Conservation (phyloP, 2,797 vertebrate species). For the Pantherophis alleghaniensis region DNA sequence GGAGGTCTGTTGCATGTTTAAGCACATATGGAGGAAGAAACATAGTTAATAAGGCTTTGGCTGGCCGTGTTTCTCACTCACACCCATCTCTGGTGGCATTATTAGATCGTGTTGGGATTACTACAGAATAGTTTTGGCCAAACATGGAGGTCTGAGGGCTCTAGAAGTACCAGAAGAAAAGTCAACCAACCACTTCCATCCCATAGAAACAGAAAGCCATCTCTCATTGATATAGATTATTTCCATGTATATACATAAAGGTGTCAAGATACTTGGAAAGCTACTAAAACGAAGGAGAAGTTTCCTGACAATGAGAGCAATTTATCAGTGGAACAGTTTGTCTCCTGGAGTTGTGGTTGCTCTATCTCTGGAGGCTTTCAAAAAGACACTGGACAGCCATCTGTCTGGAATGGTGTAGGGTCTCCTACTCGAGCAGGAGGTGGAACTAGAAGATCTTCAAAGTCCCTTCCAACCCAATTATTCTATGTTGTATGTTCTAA, state of each 20-base stretch:
- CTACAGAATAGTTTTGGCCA: neutral
- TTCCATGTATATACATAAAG: neutral
- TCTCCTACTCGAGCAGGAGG: neutral
- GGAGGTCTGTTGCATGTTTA: conserved; percentile 28
- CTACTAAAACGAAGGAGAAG: neutral
- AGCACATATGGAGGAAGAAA: conserved; percentile 10
- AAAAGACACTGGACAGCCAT: neutral
- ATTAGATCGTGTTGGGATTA: neutral
- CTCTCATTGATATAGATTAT: neutral
- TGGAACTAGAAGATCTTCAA: neutral
- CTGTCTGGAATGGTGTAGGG: neutral
- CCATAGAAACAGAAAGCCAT: neutral
- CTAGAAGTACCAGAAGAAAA: neutral
- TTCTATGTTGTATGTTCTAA: neutral
- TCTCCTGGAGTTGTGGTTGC: neutral
- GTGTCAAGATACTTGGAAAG: neutral
- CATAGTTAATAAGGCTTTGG: neutral
- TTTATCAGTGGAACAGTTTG: neutral
- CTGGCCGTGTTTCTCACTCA: too few species aligned
- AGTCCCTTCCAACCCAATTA: neutral
- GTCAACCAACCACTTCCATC: neutral
- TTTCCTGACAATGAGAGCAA: neutral
- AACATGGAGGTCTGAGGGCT: neutral
- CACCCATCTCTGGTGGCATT: neutral
- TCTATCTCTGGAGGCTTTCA: neutral